Evolutionary conservation across 1,140 invertebrate genomes (phyloP), one percentile per base, ranked within the genome.

Genomic region (Carposina sasakii): DNA sequence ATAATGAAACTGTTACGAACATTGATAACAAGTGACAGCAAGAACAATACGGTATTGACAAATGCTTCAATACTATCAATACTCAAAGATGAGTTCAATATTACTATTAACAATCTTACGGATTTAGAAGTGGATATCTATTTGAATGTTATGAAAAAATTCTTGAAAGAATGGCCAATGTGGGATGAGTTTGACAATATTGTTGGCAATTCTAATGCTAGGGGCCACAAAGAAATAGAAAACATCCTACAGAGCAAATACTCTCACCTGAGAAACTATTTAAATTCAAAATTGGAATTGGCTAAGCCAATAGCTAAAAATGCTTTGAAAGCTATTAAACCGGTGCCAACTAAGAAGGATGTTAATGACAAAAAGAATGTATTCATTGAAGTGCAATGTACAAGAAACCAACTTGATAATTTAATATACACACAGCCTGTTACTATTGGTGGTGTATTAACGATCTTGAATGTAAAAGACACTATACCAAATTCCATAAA

Each of bases 141-240:
- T 37, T 36, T 79, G 24, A 74, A 66, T 19, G 43, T 79, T 5
- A 47, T 79, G 22, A 83, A 83, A 31, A 78, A 70, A 41, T 81
- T 67, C 37, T 48, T 81, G 0, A 83, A 76, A 47, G 67, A 74
- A n/a, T 83, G 77, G 79, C 76, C 76, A 0, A 54, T 65, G 19
- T 83, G 79, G 79, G 74, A 79, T 13, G 63, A 67, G 19, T 72
- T 83, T 34, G 76, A 79, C 24, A 50, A 44, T 4, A 21, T 51
- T 0, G 54, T 66, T 19, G 65, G 55, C 21, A 51, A 53, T n/a
- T 26, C 63, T 4, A 69, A 58, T 22, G 45, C 31, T 0, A 52
- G 57, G n/a, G 56, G 62, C 16, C 47, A 64, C n/a, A 36, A 36
- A 6, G 46, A 33, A 6, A 39, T 67, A 2, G 40, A 63, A 16